Evolutionary conservation across 2,113 vertebrate species (phyloP).

Genomic region (Piprites chloris): DNA sequence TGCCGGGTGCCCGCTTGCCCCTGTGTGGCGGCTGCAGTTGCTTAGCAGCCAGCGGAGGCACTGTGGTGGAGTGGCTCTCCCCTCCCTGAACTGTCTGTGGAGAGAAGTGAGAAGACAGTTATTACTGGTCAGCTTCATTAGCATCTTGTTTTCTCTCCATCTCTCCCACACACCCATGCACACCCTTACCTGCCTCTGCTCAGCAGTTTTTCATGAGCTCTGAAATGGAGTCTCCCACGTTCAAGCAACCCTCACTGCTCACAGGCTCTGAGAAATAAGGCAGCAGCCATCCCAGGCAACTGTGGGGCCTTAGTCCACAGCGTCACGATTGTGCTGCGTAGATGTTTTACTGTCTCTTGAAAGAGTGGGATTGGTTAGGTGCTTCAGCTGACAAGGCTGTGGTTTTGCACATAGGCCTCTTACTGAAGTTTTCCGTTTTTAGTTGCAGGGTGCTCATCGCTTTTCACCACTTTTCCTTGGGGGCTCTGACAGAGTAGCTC

Average conservation of each 20-base stretch:
- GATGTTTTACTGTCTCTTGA: background rate
- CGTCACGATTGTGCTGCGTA: accelerated
- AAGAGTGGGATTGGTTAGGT: background rate
- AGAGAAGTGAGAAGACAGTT: background rate
- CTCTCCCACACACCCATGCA: background rate
- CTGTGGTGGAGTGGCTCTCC: background rate
- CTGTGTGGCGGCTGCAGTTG: background rate
- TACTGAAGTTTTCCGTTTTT: background rate
- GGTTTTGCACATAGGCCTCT: background rate
- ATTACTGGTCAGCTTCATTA: background rate
- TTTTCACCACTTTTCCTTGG: background rate
- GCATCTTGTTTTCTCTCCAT: background rate
- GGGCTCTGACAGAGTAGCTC: background rate
- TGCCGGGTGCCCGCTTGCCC: background rate
- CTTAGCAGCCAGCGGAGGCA: constrained; percentile 9
- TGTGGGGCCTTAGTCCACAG: background rate
- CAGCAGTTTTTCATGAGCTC: background rate
- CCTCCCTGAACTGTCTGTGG: background rate
- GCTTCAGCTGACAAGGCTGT: background rate
- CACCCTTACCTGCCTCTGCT: background rate
- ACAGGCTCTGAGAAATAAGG: accelerated
- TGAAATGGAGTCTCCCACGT: background rate
- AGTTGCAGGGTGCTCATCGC: accelerated
- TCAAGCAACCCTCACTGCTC: background rate
- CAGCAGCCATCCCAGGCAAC: accelerated